These are phyloP conservation scores for Drosophila melanogaster DNA, from an alignment of 1,140 invertebrate species.

Conservation along the genomic window DNA sequence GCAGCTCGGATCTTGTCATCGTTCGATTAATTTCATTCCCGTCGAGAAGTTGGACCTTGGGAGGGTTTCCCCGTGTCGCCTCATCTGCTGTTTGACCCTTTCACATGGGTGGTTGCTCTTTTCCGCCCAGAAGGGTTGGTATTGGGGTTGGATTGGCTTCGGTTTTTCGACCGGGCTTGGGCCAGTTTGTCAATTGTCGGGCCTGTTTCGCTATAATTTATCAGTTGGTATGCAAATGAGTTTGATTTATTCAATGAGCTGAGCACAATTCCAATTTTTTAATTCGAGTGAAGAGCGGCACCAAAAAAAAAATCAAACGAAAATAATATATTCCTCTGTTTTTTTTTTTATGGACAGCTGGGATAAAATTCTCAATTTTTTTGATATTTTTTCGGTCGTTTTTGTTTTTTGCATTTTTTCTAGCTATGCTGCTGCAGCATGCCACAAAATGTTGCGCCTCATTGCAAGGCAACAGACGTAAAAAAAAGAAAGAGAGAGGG, in stretches of 20 bases:
- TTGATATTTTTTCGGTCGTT: constrained; percentile 8
- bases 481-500: constrained; percentile 70
- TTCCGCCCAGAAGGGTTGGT: constrained; percentile 30
- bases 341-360: constrained; percentile 61
- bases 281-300: constrained; percentile 8
- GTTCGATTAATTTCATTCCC: constrained; percentile 27
- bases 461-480: constrained; percentile 84
- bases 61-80: constrained; percentile 1
- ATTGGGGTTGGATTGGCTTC: constrained; percentile 53
- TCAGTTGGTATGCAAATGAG: constrained; percentile 82
- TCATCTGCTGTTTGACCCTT: constrained; percentile 35
- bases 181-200: constrained; percentile 74
- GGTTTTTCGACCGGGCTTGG: constrained; percentile 14
- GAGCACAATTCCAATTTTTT: constrained; percentile 62
- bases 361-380: constrained; percentile 33
- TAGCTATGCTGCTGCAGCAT: constrained; percentile 52
- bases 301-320: constrained; percentile 29
- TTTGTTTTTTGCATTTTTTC: constrained; percentile 38
- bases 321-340: constrained; percentile 46
- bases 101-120: constrained; percentile 50
- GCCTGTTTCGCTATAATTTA: constrained; percentile 75
- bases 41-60: constrained; percentile 7
- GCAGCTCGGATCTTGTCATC: constrained; percentile 18
- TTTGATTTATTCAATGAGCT: constrained; percentile 83
- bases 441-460: constrained; percentile 80